Base-by-base conservation (phyloP, 2,797 vertebrate species). In the Masticophis lateralis region DNA sequence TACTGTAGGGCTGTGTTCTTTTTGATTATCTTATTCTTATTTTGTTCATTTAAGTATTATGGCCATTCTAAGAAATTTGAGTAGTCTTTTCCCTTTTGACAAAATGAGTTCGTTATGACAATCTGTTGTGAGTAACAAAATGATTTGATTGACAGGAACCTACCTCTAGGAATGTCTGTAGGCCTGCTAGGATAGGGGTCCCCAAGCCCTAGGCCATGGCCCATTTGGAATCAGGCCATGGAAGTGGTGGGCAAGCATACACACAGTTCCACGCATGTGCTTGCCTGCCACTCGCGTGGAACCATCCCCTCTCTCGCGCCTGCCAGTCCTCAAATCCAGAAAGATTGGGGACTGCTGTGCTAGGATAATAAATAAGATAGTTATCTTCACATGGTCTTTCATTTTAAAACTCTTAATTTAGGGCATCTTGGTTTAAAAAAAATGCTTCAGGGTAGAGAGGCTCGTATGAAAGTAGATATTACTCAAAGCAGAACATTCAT, bases 11-110 rank as follows among this genome's bases (percentile, higher is more conserved):
- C 96, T 95, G 90, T 93, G 47, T 69, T 93, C 0, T 37, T 86
- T 69, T 94, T 95, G 92, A 95, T 87, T 96, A 94, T 94, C 87
- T 95, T 93, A 5, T 91, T 92, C 86, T 28, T 53, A 88, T 83
- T 92, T 93, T 93, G 90, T 91, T 69, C 18, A 60, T 89, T 60
- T 88, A 89, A 8, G 63, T 92, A 83, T 91, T 60, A 94, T 63
- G 28, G 22, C 27, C 63, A 2, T 28, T 43, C 69, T 92, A 51
- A 51, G 51, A 92, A 92, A 51, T 27, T 32, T 83, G 53, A 88
- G 32, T 53, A 69, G 83, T n/a, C 56, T 27, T 28, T 60, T 43
- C 5, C 22, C 25, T 91, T 94, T 94, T 92, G 51, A 53, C 51
- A 53, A 53, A 53, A 53, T 53, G 51, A 91, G 20, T 93, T 92